These are phyloP conservation scores for Musca domestica DNA, from an alignment of 1,140 invertebrate genomes.

Conservation along the genomic window DNA sequence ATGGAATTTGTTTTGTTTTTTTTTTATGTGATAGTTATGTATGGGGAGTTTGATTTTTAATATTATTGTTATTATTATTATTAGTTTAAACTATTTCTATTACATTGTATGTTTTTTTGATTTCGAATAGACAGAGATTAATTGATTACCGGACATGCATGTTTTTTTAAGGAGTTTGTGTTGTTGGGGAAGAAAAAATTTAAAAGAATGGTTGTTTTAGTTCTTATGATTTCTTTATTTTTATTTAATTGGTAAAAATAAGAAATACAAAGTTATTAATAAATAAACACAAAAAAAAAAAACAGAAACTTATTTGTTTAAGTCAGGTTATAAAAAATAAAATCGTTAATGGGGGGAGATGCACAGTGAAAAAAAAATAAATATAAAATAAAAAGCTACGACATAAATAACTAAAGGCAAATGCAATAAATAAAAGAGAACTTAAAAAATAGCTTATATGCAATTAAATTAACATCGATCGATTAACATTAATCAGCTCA, in stretches of 20 bases:
- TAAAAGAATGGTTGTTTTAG: background rate
- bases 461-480: background rate
- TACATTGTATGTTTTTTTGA: background rate
- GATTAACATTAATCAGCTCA: background rate
- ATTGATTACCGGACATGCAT: too few species aligned
- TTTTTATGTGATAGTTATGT: too few species aligned
- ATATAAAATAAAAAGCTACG: background rate
- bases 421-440: constrained; percentile 8
- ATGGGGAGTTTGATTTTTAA: too few species aligned
- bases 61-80: background rate
- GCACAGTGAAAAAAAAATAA: background rate
- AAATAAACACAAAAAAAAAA: too few species aligned
- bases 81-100: constrained; percentile 2
- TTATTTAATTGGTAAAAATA: constrained; percentile 5
- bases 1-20: too few species aligned
- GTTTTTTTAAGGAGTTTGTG: too few species aligned
- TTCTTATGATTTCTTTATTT: background rate
- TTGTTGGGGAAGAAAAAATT: background rate
- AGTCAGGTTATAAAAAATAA: too few species aligned
- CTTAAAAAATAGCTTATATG: constrained; percentile 12
- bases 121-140: background rate
- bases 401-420: constrained; percentile 13
- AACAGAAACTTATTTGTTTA: too few species aligned
- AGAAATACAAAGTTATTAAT: constrained; percentile 6
- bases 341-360: too few species aligned